Conservation (phyloP, 2,888 invertebrate species). For the Ganaspis brasiliensis region DNA sequence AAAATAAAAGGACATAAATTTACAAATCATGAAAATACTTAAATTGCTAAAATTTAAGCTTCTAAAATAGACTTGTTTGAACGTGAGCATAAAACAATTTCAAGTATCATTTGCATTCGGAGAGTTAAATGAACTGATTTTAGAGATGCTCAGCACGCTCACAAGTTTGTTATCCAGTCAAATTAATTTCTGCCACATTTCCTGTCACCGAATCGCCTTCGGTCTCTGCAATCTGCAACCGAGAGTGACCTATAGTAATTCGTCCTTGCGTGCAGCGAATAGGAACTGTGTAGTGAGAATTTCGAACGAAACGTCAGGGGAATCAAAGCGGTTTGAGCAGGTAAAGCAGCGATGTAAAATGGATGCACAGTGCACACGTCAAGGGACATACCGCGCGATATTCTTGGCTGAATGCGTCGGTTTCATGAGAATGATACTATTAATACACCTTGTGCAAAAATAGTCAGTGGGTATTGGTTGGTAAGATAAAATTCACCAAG, state of each 20-base stretch:
- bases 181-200: constrained; percentile 41
- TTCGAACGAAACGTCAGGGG: constrained; percentile 28
- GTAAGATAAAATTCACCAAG: constrained; percentile 42
- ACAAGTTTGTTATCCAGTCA: constrained; percentile 6
- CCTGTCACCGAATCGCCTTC: constrained; percentile 24
- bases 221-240: constrained; percentile 6
- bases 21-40: no score
- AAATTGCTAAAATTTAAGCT: no score
- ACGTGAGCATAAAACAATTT: no score
- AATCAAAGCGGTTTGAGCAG: constrained; percentile 38
- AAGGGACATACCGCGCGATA: constrained; percentile 63
- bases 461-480: constrained; percentile 64
- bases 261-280: constrained; percentile 34
- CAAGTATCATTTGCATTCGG: no score
- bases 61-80: no score
- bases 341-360: constrained; percentile 61
- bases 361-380: constrained; percentile 60
- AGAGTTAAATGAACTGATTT: background rate
- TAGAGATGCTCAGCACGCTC: background rate
- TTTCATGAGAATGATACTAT: constrained; percentile 69
- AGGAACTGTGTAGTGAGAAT: constrained; percentile 28
- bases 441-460: constrained; percentile 69
- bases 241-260: constrained; percentile 36
- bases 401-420: constrained; percentile 66
- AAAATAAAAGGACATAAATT: no score